Evolutionary conservation across 2,888 invertebrate genomes (phyloP).

Genomic region (Cantharis nigra): DNA sequence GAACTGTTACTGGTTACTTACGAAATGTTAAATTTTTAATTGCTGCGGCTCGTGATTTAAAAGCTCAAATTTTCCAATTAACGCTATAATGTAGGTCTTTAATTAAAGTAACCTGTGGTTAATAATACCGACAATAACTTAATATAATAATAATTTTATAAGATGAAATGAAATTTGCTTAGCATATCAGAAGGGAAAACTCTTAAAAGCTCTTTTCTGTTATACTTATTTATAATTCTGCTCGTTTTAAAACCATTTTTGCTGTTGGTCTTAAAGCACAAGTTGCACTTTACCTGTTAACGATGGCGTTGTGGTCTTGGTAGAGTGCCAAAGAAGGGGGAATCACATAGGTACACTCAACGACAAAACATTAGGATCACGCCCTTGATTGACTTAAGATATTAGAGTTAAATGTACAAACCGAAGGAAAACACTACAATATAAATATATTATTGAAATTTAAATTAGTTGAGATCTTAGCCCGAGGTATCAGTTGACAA

Average conservation of each 20-base stretch:
- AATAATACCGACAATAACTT: not conserved
- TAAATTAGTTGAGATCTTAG: too few species aligned
- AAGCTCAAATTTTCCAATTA: not conserved
- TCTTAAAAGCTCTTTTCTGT: not conserved
- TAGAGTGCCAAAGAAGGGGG: not conserved
- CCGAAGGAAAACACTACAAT: too few species aligned
- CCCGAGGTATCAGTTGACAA: too few species aligned
- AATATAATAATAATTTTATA: not conserved
- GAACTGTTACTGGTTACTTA: not conserved
- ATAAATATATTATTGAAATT: too few species aligned
- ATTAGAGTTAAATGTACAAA: too few species aligned
- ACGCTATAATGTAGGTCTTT: not conserved
- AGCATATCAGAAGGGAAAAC: not conserved
- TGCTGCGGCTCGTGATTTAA: not conserved
- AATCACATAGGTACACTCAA: not conserved
- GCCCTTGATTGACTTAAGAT: too few species aligned
- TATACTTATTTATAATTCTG: not conserved
- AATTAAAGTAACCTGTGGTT: not conserved
- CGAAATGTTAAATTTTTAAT: not conserved
- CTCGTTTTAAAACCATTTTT: not conserved
- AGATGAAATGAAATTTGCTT: not conserved
- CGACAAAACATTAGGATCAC: too few species aligned
- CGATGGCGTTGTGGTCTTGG: not conserved
- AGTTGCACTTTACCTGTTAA: not conserved
- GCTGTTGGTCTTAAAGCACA: not conserved